phyloP scores from a whole-genome alignment of 2,113 vertebrate genomes.

The Periophthalmodon schlosseri region DNA sequence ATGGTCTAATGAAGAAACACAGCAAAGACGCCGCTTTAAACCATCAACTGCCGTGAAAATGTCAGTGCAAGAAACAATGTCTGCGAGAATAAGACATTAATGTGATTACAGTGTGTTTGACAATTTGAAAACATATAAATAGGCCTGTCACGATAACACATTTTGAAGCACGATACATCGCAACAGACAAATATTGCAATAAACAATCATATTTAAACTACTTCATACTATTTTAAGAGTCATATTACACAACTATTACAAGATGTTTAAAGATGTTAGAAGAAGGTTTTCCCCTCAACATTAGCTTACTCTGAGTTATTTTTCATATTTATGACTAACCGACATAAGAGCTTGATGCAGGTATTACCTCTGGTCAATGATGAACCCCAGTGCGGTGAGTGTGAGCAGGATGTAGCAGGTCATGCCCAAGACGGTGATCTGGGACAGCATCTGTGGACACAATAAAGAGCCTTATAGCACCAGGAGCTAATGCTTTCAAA shows the following conservation, averaged over 20 bases:
- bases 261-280: too few species aligned
- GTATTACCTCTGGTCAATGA: constrained; percentile 84
- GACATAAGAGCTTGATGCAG: too few species aligned
- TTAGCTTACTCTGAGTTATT: neutral
- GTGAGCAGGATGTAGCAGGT: constrained; percentile 85
- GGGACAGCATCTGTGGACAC: constrained; percentile 71
- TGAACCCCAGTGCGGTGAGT: constrained; percentile 83
- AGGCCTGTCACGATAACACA: too few species aligned
- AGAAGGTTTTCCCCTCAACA: too few species aligned
- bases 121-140: too few species aligned
- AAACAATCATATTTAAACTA: too few species aligned
- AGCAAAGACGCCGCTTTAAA: neutral
- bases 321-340: too few species aligned
- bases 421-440: constrained; percentile 80
- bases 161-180: too few species aligned
- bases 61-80: neutral
- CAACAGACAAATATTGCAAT: too few species aligned
- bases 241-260: too few species aligned
- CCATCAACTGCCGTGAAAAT: neutral
- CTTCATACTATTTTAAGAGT: too few species aligned
- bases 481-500: constrained; percentile 45
- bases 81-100: neutral
- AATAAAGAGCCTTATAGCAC: neutral
- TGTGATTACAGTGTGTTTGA: too few species aligned
- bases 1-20: constrained; percentile 69